Conservation (phyloP, 2,888 invertebrate genomes). For the Pheosia tremula region DNA sequence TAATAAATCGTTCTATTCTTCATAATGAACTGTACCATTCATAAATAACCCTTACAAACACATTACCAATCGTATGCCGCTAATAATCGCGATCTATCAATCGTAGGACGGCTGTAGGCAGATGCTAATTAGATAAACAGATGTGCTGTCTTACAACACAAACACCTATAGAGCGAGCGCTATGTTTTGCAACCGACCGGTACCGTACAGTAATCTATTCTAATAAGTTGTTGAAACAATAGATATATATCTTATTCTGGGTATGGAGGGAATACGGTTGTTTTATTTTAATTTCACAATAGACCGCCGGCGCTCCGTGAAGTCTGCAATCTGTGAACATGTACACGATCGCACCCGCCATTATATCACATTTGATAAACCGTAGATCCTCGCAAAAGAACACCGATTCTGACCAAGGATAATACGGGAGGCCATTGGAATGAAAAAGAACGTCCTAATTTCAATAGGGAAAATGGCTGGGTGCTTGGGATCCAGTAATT, state of each 20-base stretch:
- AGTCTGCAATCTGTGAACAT: no score
- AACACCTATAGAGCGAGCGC: not conserved
- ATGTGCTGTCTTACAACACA: constrained; percentile 10
- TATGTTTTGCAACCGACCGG: not conserved
- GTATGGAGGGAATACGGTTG: constrained; percentile 9
- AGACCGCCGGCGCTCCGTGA: no score
- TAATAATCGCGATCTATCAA: constrained; percentile 11
- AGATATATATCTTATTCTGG: not conserved
- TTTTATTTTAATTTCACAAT: no score
- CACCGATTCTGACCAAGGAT: no score
- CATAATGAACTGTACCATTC: not conserved
- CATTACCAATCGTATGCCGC: not conserved
- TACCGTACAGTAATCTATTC: constrained; percentile 2
- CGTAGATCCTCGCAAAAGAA: no score
- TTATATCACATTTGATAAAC: no score
- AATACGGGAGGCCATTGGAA: no score
- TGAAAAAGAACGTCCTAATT: no score
- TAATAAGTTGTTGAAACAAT: constrained; percentile 5
- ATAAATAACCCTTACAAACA: constrained; percentile 3
- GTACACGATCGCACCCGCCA: no score
- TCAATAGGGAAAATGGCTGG: no score
- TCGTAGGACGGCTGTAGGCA: constrained; percentile 36
- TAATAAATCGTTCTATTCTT: no score
- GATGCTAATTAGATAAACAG: constrained; percentile 34
- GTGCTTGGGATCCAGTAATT: no score